Evolutionary conservation across 2,113 vertebrate species (phyloP).

Genomic region (Saccopteryx bilineata): DNA sequence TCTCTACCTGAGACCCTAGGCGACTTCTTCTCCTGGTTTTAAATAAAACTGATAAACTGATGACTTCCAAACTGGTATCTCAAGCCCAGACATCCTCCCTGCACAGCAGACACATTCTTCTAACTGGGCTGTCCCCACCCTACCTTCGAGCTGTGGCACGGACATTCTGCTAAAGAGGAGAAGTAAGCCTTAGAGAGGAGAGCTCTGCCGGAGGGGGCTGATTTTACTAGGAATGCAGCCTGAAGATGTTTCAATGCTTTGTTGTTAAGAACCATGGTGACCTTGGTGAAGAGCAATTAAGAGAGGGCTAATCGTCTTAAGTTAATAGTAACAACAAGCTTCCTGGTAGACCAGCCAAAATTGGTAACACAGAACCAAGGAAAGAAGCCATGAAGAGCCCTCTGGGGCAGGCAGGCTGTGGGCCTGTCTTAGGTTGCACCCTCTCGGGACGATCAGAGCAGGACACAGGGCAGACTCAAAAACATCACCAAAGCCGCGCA

Average conservation of each 20-base stretch:
- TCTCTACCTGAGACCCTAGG: not conserved
- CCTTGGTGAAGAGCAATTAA: not conserved
- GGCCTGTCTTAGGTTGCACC: rapidly evolving
- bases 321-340: not conserved
- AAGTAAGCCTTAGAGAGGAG: not conserved
- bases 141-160: not conserved
- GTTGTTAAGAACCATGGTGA: not conserved
- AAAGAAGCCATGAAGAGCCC: not conserved
- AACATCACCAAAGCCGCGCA: not conserved
- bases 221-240: not conserved
- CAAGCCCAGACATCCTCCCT: not conserved
- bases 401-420: not conserved
- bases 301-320: not conserved
- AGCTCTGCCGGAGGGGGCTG: not conserved
- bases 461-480: not conserved
- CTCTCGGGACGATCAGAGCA: not conserved
- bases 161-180: not conserved
- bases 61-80: not conserved
- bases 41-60: not conserved
- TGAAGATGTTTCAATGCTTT: not conserved
- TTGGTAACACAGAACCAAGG: not conserved
- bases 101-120: too few species aligned
- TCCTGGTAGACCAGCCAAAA: not conserved
- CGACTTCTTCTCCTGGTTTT: not conserved
- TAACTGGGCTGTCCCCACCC: not conserved